Conservation (phyloP, 2,113 vertebrate genomes). For the Martes martes region DNA sequence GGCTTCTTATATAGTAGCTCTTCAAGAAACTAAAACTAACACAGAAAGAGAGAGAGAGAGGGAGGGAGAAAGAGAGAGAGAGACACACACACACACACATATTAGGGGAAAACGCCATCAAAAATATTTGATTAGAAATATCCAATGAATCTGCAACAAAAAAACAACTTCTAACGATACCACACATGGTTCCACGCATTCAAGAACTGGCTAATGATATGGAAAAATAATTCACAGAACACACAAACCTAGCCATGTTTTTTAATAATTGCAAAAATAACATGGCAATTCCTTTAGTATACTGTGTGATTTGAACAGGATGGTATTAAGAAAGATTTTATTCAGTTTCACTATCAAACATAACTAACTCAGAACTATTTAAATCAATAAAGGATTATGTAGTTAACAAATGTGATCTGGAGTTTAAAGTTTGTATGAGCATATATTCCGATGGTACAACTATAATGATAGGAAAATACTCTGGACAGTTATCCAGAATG, state of each 20-base stretch:
- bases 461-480: neutral
- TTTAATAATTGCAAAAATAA: neutral
- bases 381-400: neutral
- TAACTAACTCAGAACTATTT: neutral
- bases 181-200: neutral
- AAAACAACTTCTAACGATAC: neutral
- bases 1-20: neutral
- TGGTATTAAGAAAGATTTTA: neutral
- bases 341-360: neutral
- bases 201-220: neutral
- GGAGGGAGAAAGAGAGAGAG: too few relatives aligned
- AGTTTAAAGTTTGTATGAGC: neutral
- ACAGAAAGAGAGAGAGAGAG: neutral
- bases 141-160: conserved; percentile 1
- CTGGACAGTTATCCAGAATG: neutral
- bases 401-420: neutral
- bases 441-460: neutral
- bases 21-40: neutral
- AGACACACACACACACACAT: neutral
- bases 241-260: neutral
- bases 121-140: conserved; percentile 2
- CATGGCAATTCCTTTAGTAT: neutral
- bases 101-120: neutral
- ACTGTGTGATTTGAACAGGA: neutral
- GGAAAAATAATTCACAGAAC: neutral